These are phyloP conservation scores for Muscicapa striata DNA, from an alignment of 2,797 vertebrate species.

Conservation along the genomic window DNA sequence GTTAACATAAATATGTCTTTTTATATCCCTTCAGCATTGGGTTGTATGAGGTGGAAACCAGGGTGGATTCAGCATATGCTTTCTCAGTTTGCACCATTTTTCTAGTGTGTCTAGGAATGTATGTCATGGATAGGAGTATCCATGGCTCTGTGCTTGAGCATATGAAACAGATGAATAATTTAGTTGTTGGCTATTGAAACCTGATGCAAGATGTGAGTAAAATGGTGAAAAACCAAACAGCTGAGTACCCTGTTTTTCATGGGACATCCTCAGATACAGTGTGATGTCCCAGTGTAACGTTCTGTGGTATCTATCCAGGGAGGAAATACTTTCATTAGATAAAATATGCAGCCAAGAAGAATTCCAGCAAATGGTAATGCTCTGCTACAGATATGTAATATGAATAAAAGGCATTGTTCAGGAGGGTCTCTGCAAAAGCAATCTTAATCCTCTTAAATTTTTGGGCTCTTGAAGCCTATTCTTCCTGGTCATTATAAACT, in stretches of 20 bases:
- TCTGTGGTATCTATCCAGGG: not conserved
- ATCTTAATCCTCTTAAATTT: not conserved
- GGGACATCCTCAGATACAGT: not conserved
- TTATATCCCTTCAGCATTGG: not conserved
- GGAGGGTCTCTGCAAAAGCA: not conserved
- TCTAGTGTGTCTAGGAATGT: not conserved
- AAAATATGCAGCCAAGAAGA: conserved; percentile 40
- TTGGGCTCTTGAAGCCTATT: not conserved
- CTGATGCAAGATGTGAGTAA: not conserved
- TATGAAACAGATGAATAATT: conserved; percentile 8
- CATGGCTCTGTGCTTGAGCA: not conserved
- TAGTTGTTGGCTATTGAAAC: conserved; percentile 27
- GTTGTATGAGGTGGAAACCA: not conserved
- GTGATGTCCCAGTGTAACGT: not conserved
- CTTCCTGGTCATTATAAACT: not conserved
- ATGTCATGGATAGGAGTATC: not conserved
- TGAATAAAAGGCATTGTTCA: not conserved
- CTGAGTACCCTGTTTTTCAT: not conserved
- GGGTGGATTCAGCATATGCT: not conserved
- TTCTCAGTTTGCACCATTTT: not conserved
- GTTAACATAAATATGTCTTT: not conserved
- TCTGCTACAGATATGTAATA: conserved; percentile 10
- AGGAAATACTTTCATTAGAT: conserved; percentile 57
- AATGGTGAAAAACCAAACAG: not conserved
- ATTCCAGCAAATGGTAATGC: conserved; percentile 17